phyloP scores from a whole-genome alignment of 2,113 vertebrate genomes.

The Anoura caudifer region DNA sequence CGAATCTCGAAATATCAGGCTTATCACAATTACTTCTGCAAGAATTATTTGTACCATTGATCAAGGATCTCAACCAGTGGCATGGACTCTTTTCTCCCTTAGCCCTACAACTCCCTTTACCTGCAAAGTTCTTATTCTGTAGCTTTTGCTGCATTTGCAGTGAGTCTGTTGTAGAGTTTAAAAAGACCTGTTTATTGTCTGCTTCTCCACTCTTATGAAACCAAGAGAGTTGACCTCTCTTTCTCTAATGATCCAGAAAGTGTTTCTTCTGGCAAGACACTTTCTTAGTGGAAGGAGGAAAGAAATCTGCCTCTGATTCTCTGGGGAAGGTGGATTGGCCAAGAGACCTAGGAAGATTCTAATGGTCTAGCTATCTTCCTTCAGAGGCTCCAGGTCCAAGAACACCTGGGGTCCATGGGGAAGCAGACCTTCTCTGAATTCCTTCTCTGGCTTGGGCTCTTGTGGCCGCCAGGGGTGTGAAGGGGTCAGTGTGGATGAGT shows the following conservation, averaged over 20 bases:
- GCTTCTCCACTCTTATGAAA: slow-evolving; percentile 5
- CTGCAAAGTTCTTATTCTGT: background rate
- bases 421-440: background rate
- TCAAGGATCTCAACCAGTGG: background rate
- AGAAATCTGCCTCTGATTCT: background rate
- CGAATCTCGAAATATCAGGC: background rate
- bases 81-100: background rate
- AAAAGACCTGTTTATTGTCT: background rate
- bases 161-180: background rate
- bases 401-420: background rate
- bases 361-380: background rate
- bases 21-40: background rate
- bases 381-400: background rate
- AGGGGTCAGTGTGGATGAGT: background rate
- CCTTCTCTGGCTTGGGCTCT: background rate
- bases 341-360: background rate
- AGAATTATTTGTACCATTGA: background rate
- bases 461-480: background rate
- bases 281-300: background rate
- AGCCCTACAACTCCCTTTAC: background rate
- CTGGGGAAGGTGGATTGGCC: background rate
- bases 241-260: background rate
- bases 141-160: background rate
- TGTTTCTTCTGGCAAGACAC: background rate
- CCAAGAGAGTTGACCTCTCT: background rate